phyloP scores from a whole-genome alignment of 2,888 invertebrate genomes.

The Liodrosophila aerea region DNA sequence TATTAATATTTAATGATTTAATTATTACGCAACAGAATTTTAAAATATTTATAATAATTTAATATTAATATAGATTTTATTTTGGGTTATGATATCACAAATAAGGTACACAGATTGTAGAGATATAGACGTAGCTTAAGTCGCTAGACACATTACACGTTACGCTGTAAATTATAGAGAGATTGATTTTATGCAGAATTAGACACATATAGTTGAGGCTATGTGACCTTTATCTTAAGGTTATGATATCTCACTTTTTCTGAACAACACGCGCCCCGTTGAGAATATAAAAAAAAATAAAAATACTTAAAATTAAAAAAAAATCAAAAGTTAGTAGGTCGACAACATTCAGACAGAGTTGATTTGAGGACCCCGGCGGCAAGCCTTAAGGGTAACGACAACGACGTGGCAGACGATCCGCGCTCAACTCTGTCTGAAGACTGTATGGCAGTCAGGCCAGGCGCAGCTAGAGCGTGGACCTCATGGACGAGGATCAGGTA shows the following conservation, averaged over 20 bases:
- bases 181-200: background rate
- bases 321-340: constrained; percentile 50
- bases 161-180: constrained; percentile 43
- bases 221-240: background rate
- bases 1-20: constrained; percentile 17
- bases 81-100: constrained; percentile 76
- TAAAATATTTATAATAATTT: constrained; percentile 10
- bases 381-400: constrained; percentile 60
- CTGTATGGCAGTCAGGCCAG: constrained; percentile 63
- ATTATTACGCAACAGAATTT: background rate
- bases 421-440: constrained; percentile 82
- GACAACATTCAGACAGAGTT: constrained; percentile 82
- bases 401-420: constrained; percentile 71
- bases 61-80: constrained; percentile 4
- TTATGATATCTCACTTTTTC: constrained; percentile 45
- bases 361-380: constrained; percentile 62
- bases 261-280: constrained; percentile 63
- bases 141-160: constrained; percentile 56
- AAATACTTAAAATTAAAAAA: constrained; percentile 18
- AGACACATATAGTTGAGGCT: constrained; percentile 11
- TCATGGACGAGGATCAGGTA: constrained; percentile 63
- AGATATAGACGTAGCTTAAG: constrained; percentile 49
- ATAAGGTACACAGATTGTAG: constrained; percentile 74
- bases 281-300: constrained; percentile 4
- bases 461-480: constrained; percentile 35